Conservation (phyloP, 2,888 invertebrate species). For the Limnephilus lunatus region DNA sequence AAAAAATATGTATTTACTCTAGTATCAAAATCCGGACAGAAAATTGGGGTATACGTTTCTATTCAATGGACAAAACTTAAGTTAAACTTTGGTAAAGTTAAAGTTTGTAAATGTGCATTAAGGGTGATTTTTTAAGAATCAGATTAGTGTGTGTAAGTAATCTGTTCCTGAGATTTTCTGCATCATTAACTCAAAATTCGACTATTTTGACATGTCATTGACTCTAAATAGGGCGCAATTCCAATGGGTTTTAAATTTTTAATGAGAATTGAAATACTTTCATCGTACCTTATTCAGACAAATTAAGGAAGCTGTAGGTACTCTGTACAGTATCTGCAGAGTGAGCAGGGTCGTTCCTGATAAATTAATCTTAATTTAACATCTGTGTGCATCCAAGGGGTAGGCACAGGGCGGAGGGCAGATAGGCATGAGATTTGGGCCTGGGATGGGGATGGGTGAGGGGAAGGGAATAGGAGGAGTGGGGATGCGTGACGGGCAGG, state of each 20-base stretch:
- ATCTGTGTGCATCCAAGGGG: slow-evolving; percentile 60
- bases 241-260: not conserved
- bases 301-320: slow-evolving; percentile 6
- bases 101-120: not conserved
- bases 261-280: not conserved
- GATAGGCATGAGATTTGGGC: not conserved
- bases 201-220: too few species aligned
- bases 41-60: too few species aligned
- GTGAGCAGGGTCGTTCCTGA: slow-evolving; percentile 59
- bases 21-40: too few species aligned
- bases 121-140: too few species aligned
- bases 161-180: too few species aligned
- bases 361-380: slow-evolving; percentile 65
- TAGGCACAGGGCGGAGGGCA: slow-evolving; percentile 20
- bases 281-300: not conserved
- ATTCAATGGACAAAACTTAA: too few species aligned
- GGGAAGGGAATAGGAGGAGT: not conserved
- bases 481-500: not conserved
- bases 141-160: too few species aligned
- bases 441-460: not conserved
- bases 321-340: not conserved
- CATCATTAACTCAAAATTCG: too few species aligned
- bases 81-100: not conserved
- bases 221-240: not conserved
- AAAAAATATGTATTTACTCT: too few species aligned